Percentiles rank a stretch among this genome's conserved stretches.
Evolutionary conservation across 1,140 invertebrate species (phyloP).

Genomic region (Calycopis cecrops): DNA sequence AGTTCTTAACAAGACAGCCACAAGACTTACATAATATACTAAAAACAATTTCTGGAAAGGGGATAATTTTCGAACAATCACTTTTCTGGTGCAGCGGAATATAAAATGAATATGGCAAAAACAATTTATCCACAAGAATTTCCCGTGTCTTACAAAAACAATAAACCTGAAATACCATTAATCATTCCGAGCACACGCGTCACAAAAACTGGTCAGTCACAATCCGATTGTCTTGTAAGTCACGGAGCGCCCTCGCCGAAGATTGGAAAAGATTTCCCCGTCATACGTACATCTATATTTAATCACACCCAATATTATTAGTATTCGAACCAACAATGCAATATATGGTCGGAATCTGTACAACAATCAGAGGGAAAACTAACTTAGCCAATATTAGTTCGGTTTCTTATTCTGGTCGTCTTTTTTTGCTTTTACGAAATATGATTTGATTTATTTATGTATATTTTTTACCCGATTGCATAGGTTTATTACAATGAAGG

Average conservation of each 20-base stretch:
- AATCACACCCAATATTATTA: conserved; percentile 32
- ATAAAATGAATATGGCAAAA: too few species aligned
- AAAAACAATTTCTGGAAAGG: too few species aligned
- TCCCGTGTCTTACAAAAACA: too few species aligned
- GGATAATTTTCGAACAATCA: too few species aligned
- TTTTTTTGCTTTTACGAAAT: too few species aligned
- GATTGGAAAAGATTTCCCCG: conserved; percentile 25
- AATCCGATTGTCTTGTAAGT: conserved; percentile 21
- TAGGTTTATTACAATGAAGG: too few species aligned
- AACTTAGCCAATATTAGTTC: conserved; percentile 53
- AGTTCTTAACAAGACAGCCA: too few species aligned
- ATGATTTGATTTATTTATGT: background rate
- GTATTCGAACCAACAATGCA: conserved; percentile 51
- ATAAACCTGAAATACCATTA: background rate
- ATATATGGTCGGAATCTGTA: conserved; percentile 42
- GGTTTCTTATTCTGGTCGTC: conserved; percentile 19
- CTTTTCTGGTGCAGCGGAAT: too few species aligned
- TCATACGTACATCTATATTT: conserved; percentile 27
- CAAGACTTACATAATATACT: too few species aligned
- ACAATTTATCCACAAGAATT: too few species aligned
- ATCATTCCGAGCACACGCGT: conserved; percentile 7
- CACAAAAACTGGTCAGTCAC: conserved; percentile 10
- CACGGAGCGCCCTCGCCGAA: conserved; percentile 19
- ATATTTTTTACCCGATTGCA: background rate
- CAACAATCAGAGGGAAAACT: conserved; percentile 53